Percentiles rank a stretch among this genome's conserved stretches.
These are phyloP conservation scores for Lemur catta DNA, from an alignment of 2,797 vertebrate species.

Conservation along the genomic window DNA sequence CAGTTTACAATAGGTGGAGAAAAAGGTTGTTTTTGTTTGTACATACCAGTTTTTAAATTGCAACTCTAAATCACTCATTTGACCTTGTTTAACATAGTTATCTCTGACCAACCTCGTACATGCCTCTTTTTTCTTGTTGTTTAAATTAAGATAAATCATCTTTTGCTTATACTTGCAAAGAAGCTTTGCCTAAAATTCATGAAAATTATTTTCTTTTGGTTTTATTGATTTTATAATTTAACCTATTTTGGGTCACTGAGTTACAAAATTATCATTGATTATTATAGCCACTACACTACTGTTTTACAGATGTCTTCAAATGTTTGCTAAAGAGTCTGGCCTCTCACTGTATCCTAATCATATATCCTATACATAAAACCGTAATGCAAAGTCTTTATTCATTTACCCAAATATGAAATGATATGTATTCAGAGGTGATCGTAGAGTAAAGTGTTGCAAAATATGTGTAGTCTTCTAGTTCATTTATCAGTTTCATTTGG, in stretches of 20 bases:
- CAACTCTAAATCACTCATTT: constrained; percentile 26
- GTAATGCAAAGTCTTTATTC: constrained; percentile 25
- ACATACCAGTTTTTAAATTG: constrained; percentile 26
- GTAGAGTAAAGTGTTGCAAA: constrained; percentile 38
- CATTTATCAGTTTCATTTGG: constrained; percentile 10
- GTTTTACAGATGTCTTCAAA: not conserved
- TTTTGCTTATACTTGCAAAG: not conserved
- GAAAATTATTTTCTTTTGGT: not conserved
- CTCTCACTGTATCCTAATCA: not conserved
- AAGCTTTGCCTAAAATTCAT: not conserved
- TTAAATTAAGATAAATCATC: not conserved
- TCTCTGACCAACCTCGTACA: not conserved
- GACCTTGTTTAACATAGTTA: not conserved
- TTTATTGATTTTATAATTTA: constrained; percentile 43
- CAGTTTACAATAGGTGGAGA: not conserved
- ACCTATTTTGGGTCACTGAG: not conserved
- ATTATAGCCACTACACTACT: not conserved
- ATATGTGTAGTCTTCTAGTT: constrained; percentile 12
- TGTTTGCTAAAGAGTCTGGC: not conserved
- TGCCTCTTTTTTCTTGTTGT: not conserved
- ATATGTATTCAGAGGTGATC: constrained; percentile 8
- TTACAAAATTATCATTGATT: not conserved
- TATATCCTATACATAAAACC: not conserved
- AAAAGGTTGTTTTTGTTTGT: not conserved
- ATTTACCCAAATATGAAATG: constrained; percentile 17